These are phyloP conservation scores for Brenthis ino DNA, from an alignment of 2,888 invertebrate genomes.

Conservation along the genomic window DNA sequence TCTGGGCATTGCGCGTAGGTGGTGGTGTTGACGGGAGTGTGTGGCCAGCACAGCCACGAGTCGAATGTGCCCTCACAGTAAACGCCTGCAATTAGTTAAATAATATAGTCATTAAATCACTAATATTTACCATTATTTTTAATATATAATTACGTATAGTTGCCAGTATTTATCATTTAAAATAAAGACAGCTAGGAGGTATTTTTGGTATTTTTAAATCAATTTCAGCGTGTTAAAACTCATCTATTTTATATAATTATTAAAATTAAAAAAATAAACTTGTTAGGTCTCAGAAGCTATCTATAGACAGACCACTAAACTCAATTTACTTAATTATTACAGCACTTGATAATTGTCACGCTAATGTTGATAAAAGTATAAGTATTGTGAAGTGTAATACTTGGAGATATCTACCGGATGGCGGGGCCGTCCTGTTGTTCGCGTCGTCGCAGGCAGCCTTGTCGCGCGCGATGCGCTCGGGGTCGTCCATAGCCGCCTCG, in stretches of 20 bases:
- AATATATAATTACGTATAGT: too few relatives aligned
- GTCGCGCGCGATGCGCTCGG: constrained; percentile 62
- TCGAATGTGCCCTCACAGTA: constrained; percentile 90
- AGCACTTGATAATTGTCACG: background rate
- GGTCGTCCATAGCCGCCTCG: constrained; percentile 59
- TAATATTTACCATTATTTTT: too few relatives aligned
- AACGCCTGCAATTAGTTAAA: constrained; percentile 66
- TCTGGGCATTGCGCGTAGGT: constrained; percentile 87
- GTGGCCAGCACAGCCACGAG: constrained; percentile 91
- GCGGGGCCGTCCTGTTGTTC: constrained; percentile 57
- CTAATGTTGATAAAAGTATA: background rate
- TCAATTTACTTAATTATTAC: too few relatives aligned
- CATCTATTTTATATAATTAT: too few relatives aligned
- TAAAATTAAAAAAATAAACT: too few relatives aligned
- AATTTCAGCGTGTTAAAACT: too few relatives aligned
- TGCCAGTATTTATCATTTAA: too few relatives aligned
- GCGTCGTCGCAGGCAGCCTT: constrained; percentile 51
- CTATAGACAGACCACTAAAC: too few relatives aligned
- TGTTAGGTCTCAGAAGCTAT: too few relatives aligned
- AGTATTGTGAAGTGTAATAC: background rate
- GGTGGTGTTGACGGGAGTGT: constrained; percentile 85
- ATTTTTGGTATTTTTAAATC: too few relatives aligned
- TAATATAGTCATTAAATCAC: too few relatives aligned
- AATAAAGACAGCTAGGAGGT: too few relatives aligned
- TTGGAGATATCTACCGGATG: constrained; percentile 44